A percentile compares a stretch with the other conserved stretches of the same genome.
These are phyloP conservation scores for Phalanger gymnotis DNA, from an alignment of 2,797 vertebrate species.

Conservation along the genomic window DNA sequence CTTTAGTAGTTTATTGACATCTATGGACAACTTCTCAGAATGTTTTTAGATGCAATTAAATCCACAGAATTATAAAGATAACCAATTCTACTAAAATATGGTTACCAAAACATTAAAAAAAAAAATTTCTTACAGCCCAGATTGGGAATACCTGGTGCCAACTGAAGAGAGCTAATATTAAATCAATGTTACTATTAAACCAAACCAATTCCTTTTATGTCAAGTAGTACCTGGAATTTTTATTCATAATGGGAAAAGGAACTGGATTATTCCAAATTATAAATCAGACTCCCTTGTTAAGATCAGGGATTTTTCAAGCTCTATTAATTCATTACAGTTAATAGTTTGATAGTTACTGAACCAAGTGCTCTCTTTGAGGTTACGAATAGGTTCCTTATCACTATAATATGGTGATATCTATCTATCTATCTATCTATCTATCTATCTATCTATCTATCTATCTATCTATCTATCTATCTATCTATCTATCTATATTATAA, in stretches of 20 bases:
- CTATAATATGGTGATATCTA: neutral
- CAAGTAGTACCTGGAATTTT: neutral
- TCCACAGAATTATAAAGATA: neutral
- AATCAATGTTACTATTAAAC: neutral
- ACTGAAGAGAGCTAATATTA: neutral
- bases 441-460: too few species aligned
- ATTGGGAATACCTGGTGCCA: neutral
- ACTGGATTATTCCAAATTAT: neutral
- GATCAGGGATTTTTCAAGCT: neutral
- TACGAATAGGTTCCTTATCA: neutral
- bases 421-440: too few species aligned
- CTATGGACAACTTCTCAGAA: neutral
- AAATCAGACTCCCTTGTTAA: neutral
- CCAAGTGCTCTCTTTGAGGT: neutral
- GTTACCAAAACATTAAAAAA: neutral
- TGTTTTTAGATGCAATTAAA: neutral
- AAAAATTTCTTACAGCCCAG: neutral
- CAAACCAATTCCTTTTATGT: neutral
- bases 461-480: too few species aligned
- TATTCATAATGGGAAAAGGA: neutral
- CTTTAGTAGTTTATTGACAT: neutral
- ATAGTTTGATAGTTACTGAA: neutral
- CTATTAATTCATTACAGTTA: neutral
- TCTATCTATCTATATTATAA: neutral
- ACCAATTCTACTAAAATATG: neutral